Conservation (phyloP, 1,140 invertebrate species). For the Aphaenogaster ashmeadi region DNA sequence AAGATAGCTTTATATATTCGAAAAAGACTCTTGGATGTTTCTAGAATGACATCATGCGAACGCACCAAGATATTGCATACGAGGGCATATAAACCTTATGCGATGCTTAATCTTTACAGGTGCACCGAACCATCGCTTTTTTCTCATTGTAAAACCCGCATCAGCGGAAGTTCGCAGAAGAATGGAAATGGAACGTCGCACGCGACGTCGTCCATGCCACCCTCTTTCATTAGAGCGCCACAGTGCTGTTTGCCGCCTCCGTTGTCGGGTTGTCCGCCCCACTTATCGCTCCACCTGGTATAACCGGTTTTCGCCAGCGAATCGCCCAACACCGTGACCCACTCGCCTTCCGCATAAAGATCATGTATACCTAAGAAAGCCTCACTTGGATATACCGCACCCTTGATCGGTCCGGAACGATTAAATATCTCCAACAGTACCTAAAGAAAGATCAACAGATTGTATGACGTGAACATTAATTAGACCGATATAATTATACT, state of each 20-base stretch:
- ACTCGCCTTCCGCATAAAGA: slow-evolving; percentile 83
- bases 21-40: not conserved
- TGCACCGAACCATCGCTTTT: not conserved
- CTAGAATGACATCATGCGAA: not conserved
- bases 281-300: slow-evolving; percentile 83
- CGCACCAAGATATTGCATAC: not conserved
- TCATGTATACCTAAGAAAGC: slow-evolving; percentile 85
- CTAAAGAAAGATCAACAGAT: slow-evolving; percentile 57
- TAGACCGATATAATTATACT: not conserved
- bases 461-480: not conserved
- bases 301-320: slow-evolving; percentile 84
- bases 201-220: slow-evolving; percentile 82
- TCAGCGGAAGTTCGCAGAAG: slow-evolving; percentile 81
- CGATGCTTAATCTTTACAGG: slow-evolving; percentile 9
- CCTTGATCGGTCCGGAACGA: slow-evolving; percentile 76
- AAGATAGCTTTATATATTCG: not conserved
- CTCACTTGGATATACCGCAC: slow-evolving; percentile 74
- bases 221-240: slow-evolving; percentile 82
- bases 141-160: slow-evolving; percentile 64
- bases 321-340: slow-evolving; percentile 84
- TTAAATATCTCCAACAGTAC: slow-evolving; percentile 82
- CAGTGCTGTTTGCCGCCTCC: slow-evolving; percentile 83
- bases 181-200: slow-evolving; percentile 82
- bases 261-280: slow-evolving; percentile 84
- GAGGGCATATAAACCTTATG: not conserved